Base-by-base conservation (phyloP, 2,113 vertebrate species). In the Procapra przewalskii region DNA sequence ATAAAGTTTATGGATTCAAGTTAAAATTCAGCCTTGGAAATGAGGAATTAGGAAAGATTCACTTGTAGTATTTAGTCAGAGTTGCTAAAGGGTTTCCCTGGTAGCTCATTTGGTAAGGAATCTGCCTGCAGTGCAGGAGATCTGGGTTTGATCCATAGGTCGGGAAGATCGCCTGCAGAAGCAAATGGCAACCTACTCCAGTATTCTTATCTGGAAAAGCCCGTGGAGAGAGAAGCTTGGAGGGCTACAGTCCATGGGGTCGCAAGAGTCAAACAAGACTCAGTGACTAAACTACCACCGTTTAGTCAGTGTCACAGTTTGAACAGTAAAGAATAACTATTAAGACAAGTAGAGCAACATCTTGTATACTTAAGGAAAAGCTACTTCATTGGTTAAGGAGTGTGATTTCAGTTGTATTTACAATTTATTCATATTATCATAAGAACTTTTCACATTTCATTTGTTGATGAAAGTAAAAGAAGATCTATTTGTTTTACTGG, bases 261-360 rank as follows among this genome's bases (percentile, higher is more conserved):
- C 10, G 0, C 67, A 75, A 75, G 67, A 71, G n/a, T 75, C 67
- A 25, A 36, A 75, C 67, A 75, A 3, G 19, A 40, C n/a, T 71
- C 6, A 6, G 67, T 75, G n/a, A 40, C 10, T 75, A 12, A 71
- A 40, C 21, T 75, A 75, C 19, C 19, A 75, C n/a, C 67, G 40
- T 75, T 75, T 40, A 75, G 19, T 40, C 67, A 40, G 11, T 97
- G 71, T 91, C 25, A 86, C 7, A 27, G 14, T 92, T 90, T 95
- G 85, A 89, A 77, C 48, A 92, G n/a, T 89, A 93, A 95, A 62
- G n/a, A 83, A n/a, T 54, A 57, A 93, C 83, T 59, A 94, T 88
- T 81, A 88, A 91, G n/a, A 94, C 45, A 95, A 91, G 6, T 94
- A 96, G 80, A 91, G 36, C n/a, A 79, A 60, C 11, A 80, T 90